Evolutionary conservation across 2,113 vertebrate genomes (phyloP).

Genomic region (Calyptomena viridis): DNA sequence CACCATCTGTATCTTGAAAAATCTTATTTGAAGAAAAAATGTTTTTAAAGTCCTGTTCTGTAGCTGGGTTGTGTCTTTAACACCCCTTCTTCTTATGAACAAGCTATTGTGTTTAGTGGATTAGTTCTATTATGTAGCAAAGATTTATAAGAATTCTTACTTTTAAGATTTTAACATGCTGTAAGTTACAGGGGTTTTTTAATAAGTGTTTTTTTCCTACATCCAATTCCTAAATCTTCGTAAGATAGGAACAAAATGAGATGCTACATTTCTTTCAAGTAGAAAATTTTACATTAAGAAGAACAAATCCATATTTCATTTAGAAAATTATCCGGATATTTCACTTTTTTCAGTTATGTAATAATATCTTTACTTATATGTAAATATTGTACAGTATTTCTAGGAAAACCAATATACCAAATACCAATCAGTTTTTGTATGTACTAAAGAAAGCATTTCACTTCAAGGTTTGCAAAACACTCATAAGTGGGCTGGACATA

Average conservation of each 20-base stretch:
- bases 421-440: not conserved
- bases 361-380: not conserved
- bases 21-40: not conserved
- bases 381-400: not conserved
- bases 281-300: not conserved
- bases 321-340: not conserved
- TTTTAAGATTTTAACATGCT: not conserved
- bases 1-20: not conserved
- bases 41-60: not conserved
- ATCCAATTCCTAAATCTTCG: not conserved
- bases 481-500: constrained; percentile 28
- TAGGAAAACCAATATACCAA: not conserved
- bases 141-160: not conserved
- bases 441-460: constrained; percentile 5
- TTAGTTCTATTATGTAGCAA: not conserved
- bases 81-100: not conserved
- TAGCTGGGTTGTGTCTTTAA: not conserved
- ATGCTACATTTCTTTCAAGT: not conserved
- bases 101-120: not conserved
- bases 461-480: constrained; percentile 4
- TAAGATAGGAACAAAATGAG: not conserved
- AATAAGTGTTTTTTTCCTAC: not conserved
- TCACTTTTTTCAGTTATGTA: not conserved
- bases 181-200: not conserved
- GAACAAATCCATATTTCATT: not conserved